These are phyloP conservation scores for Hypsopygia costalis DNA, from an alignment of 2,888 invertebrate genomes.

Conservation along the genomic window DNA sequence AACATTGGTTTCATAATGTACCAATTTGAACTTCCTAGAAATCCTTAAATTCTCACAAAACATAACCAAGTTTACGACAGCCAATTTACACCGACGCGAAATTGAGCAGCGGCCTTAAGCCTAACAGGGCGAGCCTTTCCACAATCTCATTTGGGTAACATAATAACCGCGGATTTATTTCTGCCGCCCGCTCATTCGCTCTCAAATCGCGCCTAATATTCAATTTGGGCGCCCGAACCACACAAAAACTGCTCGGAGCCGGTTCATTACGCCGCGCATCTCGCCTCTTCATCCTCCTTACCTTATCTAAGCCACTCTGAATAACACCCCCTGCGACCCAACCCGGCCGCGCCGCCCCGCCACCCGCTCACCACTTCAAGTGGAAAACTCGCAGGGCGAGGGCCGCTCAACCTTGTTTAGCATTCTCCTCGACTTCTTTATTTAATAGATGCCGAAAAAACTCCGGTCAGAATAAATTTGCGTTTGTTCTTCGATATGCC, in stretches of 20 bases:
- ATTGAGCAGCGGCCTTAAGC: conserved; percentile 64
- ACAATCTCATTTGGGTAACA: conserved; percentile 76
- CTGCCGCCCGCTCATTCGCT: conserved; percentile 73
- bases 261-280: conserved; percentile 79
- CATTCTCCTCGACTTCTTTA: conserved; percentile 79
- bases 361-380: conserved; percentile 68
- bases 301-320: conserved; percentile 79
- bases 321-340: conserved; percentile 57
- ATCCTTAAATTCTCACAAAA: conserved; percentile 53
- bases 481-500: conserved; percentile 69
- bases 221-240: conserved; percentile 75
- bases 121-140: conserved; percentile 62
- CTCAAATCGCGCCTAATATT: conserved; percentile 79
- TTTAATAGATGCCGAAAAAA: conserved; percentile 78
- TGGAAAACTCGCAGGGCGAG: conserved; percentile 78
- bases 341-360: conserved; percentile 34
- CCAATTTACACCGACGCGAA: conserved; percentile 67
- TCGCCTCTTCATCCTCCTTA: conserved; percentile 78
- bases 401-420: conserved; percentile 79
- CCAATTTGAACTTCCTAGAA: conserved; percentile 17
- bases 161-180: conserved; percentile 78
- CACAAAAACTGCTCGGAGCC: conserved; percentile 76
- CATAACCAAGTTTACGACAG: conserved; percentile 60
- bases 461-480: conserved; percentile 75
- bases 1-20: not conserved